Percentiles rank a stretch among this genome's conserved stretches.
These are phyloP conservation scores for Acromyrmex heyeri DNA, from an alignment of 1,140 invertebrate genomes.

Conservation along the genomic window DNA sequence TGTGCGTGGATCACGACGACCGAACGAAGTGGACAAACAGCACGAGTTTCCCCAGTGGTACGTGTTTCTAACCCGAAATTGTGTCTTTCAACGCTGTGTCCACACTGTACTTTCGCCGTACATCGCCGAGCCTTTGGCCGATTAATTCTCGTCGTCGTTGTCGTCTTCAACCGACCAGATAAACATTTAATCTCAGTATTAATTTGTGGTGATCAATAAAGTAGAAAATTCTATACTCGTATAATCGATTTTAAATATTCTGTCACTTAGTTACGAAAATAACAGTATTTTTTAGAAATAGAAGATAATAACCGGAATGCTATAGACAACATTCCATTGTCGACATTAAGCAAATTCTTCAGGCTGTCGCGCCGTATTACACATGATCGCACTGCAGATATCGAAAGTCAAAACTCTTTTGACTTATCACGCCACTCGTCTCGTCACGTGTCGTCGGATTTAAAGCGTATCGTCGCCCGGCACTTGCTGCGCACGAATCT, in stretches of 20 bases:
- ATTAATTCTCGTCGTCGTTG: slow-evolving; percentile 54
- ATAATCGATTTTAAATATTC: not conserved
- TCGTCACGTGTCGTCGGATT: slow-evolving; percentile 68
- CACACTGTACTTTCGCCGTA: slow-evolving; percentile 47
- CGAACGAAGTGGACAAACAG: slow-evolving; percentile 80
- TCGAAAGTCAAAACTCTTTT: slow-evolving; percentile 60
- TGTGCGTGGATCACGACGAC: slow-evolving; percentile 75
- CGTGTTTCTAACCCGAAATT: slow-evolving; percentile 75
- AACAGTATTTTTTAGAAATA: not conserved
- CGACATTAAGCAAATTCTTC: slow-evolving; percentile 73
- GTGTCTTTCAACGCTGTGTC: slow-evolving; percentile 68
- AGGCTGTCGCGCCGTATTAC: slow-evolving; percentile 69
- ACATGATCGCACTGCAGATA: slow-evolving; percentile 71
- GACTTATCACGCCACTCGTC: slow-evolving; percentile 29
- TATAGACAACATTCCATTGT: slow-evolving; percentile 70
- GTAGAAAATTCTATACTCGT: not conserved
- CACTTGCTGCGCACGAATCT: slow-evolving; percentile 64
- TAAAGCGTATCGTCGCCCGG: slow-evolving; percentile 73
- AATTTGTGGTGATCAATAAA: not conserved
- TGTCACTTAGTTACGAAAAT: not conserved
- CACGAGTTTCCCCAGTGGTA: slow-evolving; percentile 74
- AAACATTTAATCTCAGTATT: slow-evolving; percentile 34
- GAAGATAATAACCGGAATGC: not conserved
- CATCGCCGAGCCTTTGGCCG: slow-evolving; percentile 37
- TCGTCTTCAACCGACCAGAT: slow-evolving; percentile 38